Base-by-base conservation (phyloP, 2,888 invertebrate species). In the Macrosiphum euphorbiae region DNA sequence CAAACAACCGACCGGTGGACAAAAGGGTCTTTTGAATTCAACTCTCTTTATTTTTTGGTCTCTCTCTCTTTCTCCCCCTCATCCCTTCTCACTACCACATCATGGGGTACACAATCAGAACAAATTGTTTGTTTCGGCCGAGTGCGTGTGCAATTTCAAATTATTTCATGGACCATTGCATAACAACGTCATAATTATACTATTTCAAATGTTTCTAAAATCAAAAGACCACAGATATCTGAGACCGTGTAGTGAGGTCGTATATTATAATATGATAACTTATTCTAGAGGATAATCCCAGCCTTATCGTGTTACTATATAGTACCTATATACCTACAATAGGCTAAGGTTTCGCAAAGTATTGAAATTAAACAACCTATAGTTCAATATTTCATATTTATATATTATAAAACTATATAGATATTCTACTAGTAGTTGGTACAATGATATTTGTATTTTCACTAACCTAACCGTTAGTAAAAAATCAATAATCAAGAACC, bases 11-110 rank as follows among this genome's bases (percentile, higher is more conserved):
- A 91, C 55, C 86, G 67, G 50, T 47, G 87, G 87, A 92, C 92
- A 92, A 88, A 87, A 67, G 92, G 87, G 87, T 88, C 87, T 92
- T 88, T 92, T 88, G 67, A 92, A 88, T 92, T 88, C 87, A 28
- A 67, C 87, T 61, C 87, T 87, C 87, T 92, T 26, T 24, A 13
- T 28, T 41, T 24, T 24, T 26, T 13, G 16, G 50, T 50, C 35
- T 88, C 50, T 88, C 55, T 55, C 41, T 55, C 67, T 24, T 26
- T 58, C 58, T 8, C 47, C 50, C 24, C 4, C 28, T 10, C n/a
- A 8, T n/a, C 11, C 26, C 52, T 41, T 52, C 16, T 50, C 52
- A 78, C 8, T 20, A 16, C 78, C 20, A n/a, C n/a, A 28, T n/a
- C 47, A 67, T 28, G 24, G 20, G 11, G 20, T 55, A 55, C 55